Conservation (phyloP, 2,888 invertebrate genomes). For the Drosophila meridiana region DNA sequence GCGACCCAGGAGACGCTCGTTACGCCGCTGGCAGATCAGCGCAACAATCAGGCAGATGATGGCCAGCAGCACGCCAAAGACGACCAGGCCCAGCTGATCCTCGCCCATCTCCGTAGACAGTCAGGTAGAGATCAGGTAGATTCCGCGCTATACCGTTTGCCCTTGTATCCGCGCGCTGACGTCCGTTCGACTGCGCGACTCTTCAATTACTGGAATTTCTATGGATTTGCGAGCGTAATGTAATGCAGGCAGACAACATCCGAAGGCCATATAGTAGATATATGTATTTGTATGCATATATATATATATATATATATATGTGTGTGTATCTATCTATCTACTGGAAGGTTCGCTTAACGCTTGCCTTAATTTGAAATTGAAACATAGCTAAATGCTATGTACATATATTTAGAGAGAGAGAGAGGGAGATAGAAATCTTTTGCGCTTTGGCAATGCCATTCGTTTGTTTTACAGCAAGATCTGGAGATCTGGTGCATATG, state of each 20-base stretch:
- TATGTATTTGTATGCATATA: background rate
- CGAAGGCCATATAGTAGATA: slow-evolving; percentile 24
- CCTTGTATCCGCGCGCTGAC: slow-evolving; percentile 22
- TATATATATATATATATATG: background rate
- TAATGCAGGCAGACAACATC: slow-evolving; percentile 14
- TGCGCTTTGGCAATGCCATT: slow-evolving; percentile 21
- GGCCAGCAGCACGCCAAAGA: slow-evolving; percentile 35
- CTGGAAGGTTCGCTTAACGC: slow-evolving; percentile 16
- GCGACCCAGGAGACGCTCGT: slow-evolving; percentile 54
- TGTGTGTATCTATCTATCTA: background rate
- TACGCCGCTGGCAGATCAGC: slow-evolving; percentile 61
- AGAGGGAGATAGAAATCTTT: background rate
- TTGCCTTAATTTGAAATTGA: slow-evolving; percentile 53
- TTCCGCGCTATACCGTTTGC: background rate
- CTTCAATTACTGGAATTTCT: slow-evolving; percentile 67
- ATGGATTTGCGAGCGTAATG: slow-evolving; percentile 59
- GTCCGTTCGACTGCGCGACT: slow-evolving; percentile 63
- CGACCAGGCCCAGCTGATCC: slow-evolving; percentile 9
- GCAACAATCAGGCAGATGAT: slow-evolving; percentile 33
- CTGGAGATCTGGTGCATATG: slow-evolving; percentile 9
- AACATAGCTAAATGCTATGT: slow-evolving; percentile 28
- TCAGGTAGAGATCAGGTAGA: slow-evolving; percentile 15
- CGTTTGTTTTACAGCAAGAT: background rate
- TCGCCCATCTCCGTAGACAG: background rate
- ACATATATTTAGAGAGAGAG: slow-evolving; percentile 29